Conservation (phyloP, 2,797 vertebrate genomes). For the Catharus ustulatus region DNA sequence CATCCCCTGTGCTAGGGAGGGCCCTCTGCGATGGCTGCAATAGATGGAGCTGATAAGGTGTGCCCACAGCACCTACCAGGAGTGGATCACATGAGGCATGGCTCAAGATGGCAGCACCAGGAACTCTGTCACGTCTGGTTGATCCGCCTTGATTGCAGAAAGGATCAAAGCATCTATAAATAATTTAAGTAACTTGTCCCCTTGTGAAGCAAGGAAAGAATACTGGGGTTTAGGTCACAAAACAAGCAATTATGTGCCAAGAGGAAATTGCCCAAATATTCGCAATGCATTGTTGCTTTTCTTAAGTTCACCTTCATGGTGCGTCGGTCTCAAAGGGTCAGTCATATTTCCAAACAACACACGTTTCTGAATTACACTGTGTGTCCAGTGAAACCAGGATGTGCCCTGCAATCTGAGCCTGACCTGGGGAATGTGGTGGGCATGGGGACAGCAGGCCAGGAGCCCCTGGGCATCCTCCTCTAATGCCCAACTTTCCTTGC, state of each 20-base stretch:
- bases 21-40: constrained; percentile 18
- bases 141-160: not conserved
- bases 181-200: not conserved
- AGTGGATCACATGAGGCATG: not conserved
- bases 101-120: not conserved
- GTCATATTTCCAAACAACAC: not conserved
- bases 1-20: constrained; percentile 38
- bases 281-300: not conserved
- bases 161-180: not conserved
- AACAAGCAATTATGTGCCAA: constrained; percentile 18
- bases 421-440: not conserved
- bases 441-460: not conserved
- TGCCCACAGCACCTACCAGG: not conserved
- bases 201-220: not conserved
- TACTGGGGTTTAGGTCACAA: constrained; percentile 19
- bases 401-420: not conserved
- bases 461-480: not conserved
- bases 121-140: not conserved
- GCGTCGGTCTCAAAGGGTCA: not conserved
- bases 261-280: constrained; percentile 21
- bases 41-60: constrained; percentile 47
- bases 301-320: not conserved
- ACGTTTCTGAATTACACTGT: not conserved
- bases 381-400: not conserved
- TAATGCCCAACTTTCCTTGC: not conserved